Evolutionary conservation across 2,888 invertebrate genomes (phyloP), one percentile per base, ranked within the genome.

Genomic region (Campoletis raptor): DNA sequence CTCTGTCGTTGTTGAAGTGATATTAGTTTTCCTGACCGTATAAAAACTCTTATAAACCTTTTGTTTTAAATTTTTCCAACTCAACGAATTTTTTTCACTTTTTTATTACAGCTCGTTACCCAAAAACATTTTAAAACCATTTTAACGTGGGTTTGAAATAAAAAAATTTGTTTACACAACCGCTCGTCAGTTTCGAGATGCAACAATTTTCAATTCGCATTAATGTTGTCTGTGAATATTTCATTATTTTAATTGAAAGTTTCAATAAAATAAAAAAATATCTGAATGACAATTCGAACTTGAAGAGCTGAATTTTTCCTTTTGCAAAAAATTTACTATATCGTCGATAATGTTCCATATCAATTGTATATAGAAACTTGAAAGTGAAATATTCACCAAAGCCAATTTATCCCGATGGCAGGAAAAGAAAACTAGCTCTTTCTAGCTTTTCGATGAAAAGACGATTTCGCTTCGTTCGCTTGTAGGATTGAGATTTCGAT

Each of bases 361-460:
- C 10, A 8, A 8, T 45, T 67, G 61, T 69, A n/a, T n/a, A n/a
- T n/a, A 9, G 21, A 24, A 54, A 15, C 5, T 64, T 57, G 57
- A 78, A 84, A 67, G 67, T 74, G 45, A 84, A 74, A 69, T 69
- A 70, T 42, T 81, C 67, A 77, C 72, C 66, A 45, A 81, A 80
- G 81, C 83, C 24, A 87, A 87, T 83, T 87, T 81, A 80, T 85
- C 42, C 52, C 66, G 66, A 77, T 77, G 72, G 66, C 78, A 73
- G 85, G 87, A 83, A 87, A 85, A 83, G 83, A 74, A 87, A 85
- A 57, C 72, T 80, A 85, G 52, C 72, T 80, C 74, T 78, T 76
- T 18, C 61, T 21, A n/a, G 15, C 37, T 18, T 52, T 36, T 37
- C 79, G 79, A 12, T 76, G 81, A 80, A 85, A 80, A 87, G 80